Evolutionary conservation across 2,113 vertebrate genomes (phyloP).

Genomic region (Limnothrissa miodon): DNA sequence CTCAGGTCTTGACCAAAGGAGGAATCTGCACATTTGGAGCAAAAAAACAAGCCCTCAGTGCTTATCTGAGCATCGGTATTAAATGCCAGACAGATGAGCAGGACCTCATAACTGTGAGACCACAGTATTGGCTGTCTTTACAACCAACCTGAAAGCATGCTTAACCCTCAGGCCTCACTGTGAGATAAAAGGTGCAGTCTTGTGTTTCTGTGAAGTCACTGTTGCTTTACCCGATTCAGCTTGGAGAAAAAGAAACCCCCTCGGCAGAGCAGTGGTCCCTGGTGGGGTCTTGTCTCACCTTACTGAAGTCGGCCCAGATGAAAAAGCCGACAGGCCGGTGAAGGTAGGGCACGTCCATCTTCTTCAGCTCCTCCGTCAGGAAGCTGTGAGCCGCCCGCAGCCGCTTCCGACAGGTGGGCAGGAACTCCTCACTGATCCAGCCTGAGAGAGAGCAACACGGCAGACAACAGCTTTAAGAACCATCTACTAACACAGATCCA

Average conservation of each 20-base stretch:
- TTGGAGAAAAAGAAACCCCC: too few relatives aligned
- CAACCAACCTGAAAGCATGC: too few relatives aligned
- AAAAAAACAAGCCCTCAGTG: too few relatives aligned
- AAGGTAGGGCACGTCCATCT: constrained; percentile 81
- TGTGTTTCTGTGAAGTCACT: not conserved
- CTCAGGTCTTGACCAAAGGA: too few relatives aligned
- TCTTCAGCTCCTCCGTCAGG: constrained; percentile 79
- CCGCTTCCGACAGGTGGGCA: constrained; percentile 81
- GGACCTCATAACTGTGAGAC: too few relatives aligned
- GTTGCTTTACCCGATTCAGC: not conserved
- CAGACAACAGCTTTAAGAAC: not conserved
- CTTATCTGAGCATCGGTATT: too few relatives aligned
- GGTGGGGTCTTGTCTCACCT: constrained; percentile 68
- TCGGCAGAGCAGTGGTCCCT: not conserved
- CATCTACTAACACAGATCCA: not conserved
- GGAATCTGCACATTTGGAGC: too few relatives aligned
- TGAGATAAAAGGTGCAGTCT: not conserved
- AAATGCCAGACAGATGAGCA: too few relatives aligned
- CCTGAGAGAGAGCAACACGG: constrained; percentile 62
- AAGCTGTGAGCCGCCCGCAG: constrained; percentile 81
- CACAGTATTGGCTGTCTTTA: too few relatives aligned
- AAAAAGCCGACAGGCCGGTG: constrained; percentile 81
- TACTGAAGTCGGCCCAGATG: constrained; percentile 90
- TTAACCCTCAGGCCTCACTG: too few relatives aligned
- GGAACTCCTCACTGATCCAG: constrained; percentile 86